Conservation (phyloP, 1,140 invertebrate species). For the Gonioctena quinquepunctata region DNA sequence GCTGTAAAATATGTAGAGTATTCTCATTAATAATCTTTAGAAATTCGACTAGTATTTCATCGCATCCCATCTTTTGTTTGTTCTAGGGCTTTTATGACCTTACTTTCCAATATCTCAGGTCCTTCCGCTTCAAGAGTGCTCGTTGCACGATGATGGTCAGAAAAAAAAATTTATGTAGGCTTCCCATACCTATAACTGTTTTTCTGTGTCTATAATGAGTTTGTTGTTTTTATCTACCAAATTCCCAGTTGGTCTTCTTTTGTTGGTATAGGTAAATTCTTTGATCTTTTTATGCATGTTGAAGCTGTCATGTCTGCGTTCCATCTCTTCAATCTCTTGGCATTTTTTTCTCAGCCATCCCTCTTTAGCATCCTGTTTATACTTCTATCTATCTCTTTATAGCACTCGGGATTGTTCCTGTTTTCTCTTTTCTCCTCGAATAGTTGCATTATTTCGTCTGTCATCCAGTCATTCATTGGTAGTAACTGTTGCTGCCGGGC, state of each 20-base stretch:
- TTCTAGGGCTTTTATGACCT: neutral
- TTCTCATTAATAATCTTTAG: neutral
- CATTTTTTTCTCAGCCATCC: constrained; percentile 16
- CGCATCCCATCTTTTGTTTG: neutral
- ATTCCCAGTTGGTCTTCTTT: neutral
- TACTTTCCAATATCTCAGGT: neutral
- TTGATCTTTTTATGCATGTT: constrained; percentile 18
- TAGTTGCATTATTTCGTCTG: neutral
- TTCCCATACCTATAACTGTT: neutral
- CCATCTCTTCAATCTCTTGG: constrained; percentile 19
- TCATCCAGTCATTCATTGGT: constrained; percentile 19
- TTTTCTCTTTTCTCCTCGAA: constrained; percentile 2
- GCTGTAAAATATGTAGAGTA: neutral
- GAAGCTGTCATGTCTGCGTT: constrained; percentile 16
- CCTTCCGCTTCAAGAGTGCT: neutral
- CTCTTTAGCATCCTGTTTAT: constrained; percentile 10
- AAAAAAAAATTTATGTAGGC: neutral
- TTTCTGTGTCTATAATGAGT: neutral
- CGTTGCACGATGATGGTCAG: neutral
- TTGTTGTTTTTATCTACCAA: neutral
- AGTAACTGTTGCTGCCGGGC: constrained; percentile 3
- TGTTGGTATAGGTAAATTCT: constrained; percentile 13
- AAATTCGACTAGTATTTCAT: neutral
- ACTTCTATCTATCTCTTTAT: neutral
- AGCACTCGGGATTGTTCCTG: neutral